These are phyloP conservation scores for Parthenolecanium corni DNA, from an alignment of 2,888 invertebrate genomes.

Conservation along the genomic window DNA sequence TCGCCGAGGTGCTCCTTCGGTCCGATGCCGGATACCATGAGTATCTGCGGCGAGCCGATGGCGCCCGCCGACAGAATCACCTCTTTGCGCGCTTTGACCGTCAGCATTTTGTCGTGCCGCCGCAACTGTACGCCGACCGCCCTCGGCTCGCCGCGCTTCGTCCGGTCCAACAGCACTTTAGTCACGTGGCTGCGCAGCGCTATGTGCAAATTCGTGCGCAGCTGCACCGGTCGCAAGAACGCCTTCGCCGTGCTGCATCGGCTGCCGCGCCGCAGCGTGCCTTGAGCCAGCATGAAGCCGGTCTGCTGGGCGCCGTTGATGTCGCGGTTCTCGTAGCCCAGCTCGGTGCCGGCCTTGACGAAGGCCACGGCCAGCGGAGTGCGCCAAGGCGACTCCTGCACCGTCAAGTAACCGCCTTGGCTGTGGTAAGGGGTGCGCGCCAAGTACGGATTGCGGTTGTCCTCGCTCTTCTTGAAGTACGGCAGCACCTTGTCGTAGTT, in stretches of 20 bases:
- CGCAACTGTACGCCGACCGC: conserved; percentile 66
- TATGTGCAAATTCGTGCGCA: conserved; percentile 64
- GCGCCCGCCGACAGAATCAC: conserved; percentile 79
- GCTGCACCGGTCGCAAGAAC: conserved; percentile 68
- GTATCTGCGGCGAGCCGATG: conserved; percentile 73
- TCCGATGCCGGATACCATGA: conserved; percentile 84
- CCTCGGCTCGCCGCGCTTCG: conserved; percentile 41
- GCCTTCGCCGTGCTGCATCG: conserved; percentile 82
- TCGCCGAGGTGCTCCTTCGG: conserved; percentile 62
- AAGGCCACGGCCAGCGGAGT: conserved; percentile 72
- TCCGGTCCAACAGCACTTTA: conserved; percentile 41
- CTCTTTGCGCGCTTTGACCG: conserved; percentile 62
- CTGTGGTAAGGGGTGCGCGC: conserved; percentile 61
- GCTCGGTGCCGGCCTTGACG: conserved; percentile 65
- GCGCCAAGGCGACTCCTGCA: conserved; percentile 70
- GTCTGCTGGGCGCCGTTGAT: conserved; percentile 72
- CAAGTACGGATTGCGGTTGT: conserved; percentile 73
- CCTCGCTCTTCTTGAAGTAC: conserved; percentile 78
- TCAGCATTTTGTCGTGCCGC: conserved; percentile 51
- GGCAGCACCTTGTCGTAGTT: conserved; percentile 66
- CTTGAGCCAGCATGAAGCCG: conserved; percentile 77
- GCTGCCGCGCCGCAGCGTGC: conserved; percentile 69
- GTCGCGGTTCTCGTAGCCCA: conserved; percentile 70
- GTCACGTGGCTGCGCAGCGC: conserved; percentile 64
- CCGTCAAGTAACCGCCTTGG: conserved; percentile 67